Base-by-base conservation (phyloP, 2,797 vertebrate genomes). In the Phrynocephalus forsythii region DNA sequence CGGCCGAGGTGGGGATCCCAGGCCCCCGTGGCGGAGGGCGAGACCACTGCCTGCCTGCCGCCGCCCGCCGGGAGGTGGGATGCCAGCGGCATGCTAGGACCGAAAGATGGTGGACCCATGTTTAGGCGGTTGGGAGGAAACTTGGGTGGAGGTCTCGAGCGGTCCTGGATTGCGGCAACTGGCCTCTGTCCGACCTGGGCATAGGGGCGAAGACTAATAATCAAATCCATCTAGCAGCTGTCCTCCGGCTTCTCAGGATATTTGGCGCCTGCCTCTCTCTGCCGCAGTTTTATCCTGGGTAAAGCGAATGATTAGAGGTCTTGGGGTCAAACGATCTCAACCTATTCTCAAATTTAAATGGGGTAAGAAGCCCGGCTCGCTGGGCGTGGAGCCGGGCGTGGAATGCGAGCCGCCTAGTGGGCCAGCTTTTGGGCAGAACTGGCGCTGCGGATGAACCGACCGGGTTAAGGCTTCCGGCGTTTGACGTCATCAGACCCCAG, bases 401-500 rank as follows among this genome's bases (percentile, higher is more conserved):
- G 71, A 73, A 73, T 73, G 30, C 15, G 13, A 73, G 71, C 72
- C 1, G 30, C 72, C 30, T 11, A 73, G 72, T 38, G 33, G 72
- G 30, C 72, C 72, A 73, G n/a, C 72, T 38, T 73, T 73, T 22
- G 72, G 72, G 16, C 33, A 73, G 72, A 73, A 38, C 72, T 73
- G 72, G 72, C 18, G 33, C 72, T 73, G 72, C 15, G 28, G 68
- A 71, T 71, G 68, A 71, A 71, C 28, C 28, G 68, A 71, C 68
- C 68, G 26, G 28, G 68, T 71, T 71, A 71, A 71, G 68, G 68
- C 28, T 10, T 28, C 68, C 6, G 68, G n/a, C n/a, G 28, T n/a
- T 28, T 11, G 28, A 71, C 68, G 26, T 71, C 68, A 71, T 72
- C 88, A 88, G 82, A 87, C 60, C 60, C 79, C 88, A 91, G 84